Percentiles rank a stretch among this genome's conserved stretches.
Conservation (phyloP, 1,140 invertebrate genomes). For the Drosophila lowei region DNA sequence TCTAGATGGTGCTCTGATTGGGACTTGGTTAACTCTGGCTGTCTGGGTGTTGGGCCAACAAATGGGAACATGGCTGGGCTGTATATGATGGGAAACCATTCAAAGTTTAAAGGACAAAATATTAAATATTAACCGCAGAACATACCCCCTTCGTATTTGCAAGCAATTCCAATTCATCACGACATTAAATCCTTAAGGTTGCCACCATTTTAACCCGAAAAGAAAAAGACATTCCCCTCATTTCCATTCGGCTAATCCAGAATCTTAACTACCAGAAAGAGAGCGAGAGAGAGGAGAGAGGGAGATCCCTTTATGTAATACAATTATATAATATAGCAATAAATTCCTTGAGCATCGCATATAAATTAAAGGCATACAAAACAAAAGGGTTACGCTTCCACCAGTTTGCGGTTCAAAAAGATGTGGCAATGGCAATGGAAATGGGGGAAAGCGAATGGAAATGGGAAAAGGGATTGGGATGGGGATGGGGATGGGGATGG, state of each 20-base stretch:
- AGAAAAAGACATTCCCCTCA: slow-evolving; percentile 13
- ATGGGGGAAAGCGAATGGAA: not conserved
- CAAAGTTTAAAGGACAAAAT: not conserved
- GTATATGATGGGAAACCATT: not conserved
- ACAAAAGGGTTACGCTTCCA: slow-evolving; percentile 65
- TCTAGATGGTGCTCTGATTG: slow-evolving; percentile 26
- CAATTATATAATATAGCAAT: slow-evolving; percentile 76
- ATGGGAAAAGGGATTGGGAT: slow-evolving; percentile 3
- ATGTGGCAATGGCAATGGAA: slow-evolving; percentile 27
- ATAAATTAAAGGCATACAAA: slow-evolving; percentile 68
- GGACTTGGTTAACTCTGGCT: slow-evolving; percentile 2
- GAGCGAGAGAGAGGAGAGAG: no score
- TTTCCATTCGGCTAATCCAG: slow-evolving; percentile 21
- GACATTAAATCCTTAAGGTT: no score
- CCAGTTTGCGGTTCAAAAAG: slow-evolving; percentile 20
- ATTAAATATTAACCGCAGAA: no score
- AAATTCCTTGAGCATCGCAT: slow-evolving; percentile 61
- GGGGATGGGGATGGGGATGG: slow-evolving; percentile 6
- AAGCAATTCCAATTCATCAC: no score
- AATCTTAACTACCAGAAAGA: slow-evolving; percentile 29
- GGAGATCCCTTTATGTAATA: slow-evolving; percentile 35
- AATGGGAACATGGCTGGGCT: slow-evolving; percentile 1
- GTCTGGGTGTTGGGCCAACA: slow-evolving; percentile 8
- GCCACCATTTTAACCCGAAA: not conserved
- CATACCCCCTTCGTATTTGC: no score